A percentile compares a stretch with the other conserved stretches of the same genome.
Conservation (phyloP, 2,113 vertebrate species). For the Anhinga rufa region DNA sequence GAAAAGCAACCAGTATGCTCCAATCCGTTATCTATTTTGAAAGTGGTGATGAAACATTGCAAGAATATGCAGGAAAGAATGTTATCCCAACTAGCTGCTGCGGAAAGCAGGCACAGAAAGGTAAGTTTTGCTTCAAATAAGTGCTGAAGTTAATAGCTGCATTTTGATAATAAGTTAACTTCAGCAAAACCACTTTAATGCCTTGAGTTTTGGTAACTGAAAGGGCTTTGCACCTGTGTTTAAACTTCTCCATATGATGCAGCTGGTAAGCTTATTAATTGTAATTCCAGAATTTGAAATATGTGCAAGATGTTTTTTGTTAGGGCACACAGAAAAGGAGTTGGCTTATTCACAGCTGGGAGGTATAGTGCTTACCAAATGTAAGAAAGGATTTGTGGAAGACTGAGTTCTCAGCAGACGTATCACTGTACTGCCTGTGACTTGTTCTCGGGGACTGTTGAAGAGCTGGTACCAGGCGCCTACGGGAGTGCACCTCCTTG, state of each 20-base stretch:
- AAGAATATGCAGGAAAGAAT: constrained; percentile 96
- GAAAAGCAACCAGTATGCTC: constrained; percentile 78
- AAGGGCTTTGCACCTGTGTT: neutral
- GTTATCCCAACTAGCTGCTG: constrained; percentile 91
- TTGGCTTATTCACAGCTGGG: neutral
- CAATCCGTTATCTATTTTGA: constrained; percentile 88
- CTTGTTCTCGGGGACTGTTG: rapidly evolving
- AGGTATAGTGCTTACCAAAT: neutral
- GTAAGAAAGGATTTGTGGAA: neutral
- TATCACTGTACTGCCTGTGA: neutral
- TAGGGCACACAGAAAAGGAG: neutral
- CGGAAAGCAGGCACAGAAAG: constrained; percentile 90
- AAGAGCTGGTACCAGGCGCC: neutral
- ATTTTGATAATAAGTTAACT: neutral
- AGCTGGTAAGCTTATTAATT: neutral
- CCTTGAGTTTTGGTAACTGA: neutral
- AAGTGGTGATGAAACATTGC: constrained; percentile 93
- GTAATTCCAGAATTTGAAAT: neutral
- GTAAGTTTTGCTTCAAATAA: constrained; percentile 59
- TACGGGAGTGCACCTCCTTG: neutral
- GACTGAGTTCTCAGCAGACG: neutral
- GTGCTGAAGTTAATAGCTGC: neutral
- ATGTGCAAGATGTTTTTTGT: neutral
- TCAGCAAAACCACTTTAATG: neutral
- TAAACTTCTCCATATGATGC: neutral